phyloP scores from a whole-genome alignment of 37 sponge, comb jelly and placozoan genomes.

The Eunapius fragilis region DNA sequence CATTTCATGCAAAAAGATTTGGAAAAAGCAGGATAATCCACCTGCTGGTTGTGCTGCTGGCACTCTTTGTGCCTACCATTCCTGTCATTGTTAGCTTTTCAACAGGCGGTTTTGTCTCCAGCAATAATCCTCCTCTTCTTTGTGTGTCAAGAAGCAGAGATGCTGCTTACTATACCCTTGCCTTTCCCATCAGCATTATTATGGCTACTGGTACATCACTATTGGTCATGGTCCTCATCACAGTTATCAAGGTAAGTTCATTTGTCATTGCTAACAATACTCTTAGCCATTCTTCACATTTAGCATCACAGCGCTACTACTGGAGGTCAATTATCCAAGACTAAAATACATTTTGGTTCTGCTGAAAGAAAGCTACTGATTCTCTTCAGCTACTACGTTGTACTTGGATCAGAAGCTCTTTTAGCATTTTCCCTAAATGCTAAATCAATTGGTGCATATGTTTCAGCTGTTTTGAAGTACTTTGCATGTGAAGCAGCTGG shows the following conservation, averaged over 20 bases:
- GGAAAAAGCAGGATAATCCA: conserved; percentile 8
- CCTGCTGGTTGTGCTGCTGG: not conserved
- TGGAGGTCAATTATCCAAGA: not conserved
- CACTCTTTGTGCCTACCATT: conserved; percentile 21
- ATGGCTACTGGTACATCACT: not conserved
- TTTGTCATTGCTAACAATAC: not conserved
- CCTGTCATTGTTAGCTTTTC: not conserved
- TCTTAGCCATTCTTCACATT: not conserved
- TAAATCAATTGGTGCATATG: not conserved
- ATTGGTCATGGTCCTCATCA: not conserved
- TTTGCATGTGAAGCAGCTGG: conserved; percentile 1
- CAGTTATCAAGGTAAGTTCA: not conserved
- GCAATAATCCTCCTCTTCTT: not conserved
- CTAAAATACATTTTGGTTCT: not conserved
- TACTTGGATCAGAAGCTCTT: conserved; percentile 5
- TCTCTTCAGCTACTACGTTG: conserved; percentile 15
- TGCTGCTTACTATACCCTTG: not conserved
- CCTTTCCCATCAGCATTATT: not conserved
- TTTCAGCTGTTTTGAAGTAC: not conserved
- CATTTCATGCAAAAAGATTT: conserved; percentile 16
- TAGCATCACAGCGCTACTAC: not conserved
- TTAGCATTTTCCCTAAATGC: not conserved
- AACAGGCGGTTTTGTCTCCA: not conserved
- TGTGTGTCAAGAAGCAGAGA: not conserved
- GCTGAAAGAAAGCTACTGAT: conserved; percentile 9